A percentile compares a stretch with the other conserved stretches of the same genome.
Evolutionary conservation across 2,797 vertebrate species (phyloP).

Genomic region (Eurystomus glaucurus): DNA sequence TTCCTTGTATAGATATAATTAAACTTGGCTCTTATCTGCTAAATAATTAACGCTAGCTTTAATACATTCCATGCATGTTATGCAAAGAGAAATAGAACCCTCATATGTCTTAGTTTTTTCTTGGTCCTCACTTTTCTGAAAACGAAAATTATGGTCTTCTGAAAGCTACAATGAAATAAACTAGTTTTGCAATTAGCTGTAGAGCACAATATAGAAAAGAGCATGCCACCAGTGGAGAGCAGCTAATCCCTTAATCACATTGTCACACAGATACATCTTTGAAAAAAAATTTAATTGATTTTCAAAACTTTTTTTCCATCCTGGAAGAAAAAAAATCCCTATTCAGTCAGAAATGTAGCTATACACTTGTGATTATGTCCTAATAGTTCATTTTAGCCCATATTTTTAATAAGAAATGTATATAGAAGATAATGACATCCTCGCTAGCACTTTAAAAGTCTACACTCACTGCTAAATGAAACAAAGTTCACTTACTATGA

Average conservation of each 20-base stretch:
- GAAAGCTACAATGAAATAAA: background rate
- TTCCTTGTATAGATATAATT: background rate
- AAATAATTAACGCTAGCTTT: background rate
- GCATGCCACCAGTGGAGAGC: background rate
- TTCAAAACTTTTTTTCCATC: background rate
- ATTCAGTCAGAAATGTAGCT: background rate
- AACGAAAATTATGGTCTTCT: background rate
- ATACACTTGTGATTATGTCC: background rate
- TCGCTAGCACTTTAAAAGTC: background rate
- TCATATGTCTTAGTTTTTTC: background rate
- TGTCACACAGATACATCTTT: background rate
- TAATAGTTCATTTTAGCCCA: background rate
- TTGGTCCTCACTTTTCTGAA: background rate
- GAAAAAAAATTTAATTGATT: background rate
- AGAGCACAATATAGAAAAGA: background rate
- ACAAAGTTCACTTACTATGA: background rate
- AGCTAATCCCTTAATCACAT: background rate
- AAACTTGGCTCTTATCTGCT: background rate
- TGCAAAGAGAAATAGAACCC: background rate
- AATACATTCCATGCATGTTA: background rate
- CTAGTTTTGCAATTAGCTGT: background rate
- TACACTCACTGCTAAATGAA: background rate
- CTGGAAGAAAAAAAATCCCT: background rate
- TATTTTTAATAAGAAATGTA: background rate
- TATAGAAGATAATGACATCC: background rate